Evolutionary conservation across 2,888 invertebrate genomes (phyloP), one percentile per base, ranked within the genome.

Genomic region (Eurytoma adleriae): DNA sequence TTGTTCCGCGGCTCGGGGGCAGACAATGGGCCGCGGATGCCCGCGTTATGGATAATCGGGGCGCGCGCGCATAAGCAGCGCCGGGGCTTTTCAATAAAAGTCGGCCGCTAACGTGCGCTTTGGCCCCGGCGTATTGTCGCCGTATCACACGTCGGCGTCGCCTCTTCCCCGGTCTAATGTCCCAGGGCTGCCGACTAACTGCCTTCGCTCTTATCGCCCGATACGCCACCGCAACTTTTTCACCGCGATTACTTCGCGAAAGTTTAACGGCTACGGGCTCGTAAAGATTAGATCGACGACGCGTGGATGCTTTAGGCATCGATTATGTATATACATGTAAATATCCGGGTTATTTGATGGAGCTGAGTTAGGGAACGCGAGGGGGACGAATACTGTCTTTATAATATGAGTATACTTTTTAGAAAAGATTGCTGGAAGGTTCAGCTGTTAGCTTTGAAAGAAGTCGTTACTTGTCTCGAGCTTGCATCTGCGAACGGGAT

Each of bases 11-110:
- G 1, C 24, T n/a, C 50, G 12, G 13, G 14, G 24, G n/a, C 20
- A 70, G 52, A 81, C 79, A 79, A 81, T 74, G 66, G 67, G 13
- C n/a, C 20, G 18, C 48, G 4, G 40, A 30, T n/a, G 64, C 5
- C 20, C 83, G 83, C 84, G 86, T 86, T 87, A 86, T 86, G 85
- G 87, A 86, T 85, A 87, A 87, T 85, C 85, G 30, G 30, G 30
- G 30, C 30, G 30, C 30, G 86, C 82, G 83, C 82, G 84, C 78
- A 80, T 71, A 83, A 84, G 76, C 84, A 84, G 86, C 85, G 86
- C 85, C 85, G 88, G 87, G 88, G 87, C 86, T 86, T 88, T 89
- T 89, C 89, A 89, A 89, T 89, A 88, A 88, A 86, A 87, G 84
- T 68, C 82, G 81, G 84, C 86, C 68, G 85, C 89, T 85, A 87